Base-by-base conservation (phyloP, 2,888 invertebrate genomes). In the Polia nebulosa region DNA sequence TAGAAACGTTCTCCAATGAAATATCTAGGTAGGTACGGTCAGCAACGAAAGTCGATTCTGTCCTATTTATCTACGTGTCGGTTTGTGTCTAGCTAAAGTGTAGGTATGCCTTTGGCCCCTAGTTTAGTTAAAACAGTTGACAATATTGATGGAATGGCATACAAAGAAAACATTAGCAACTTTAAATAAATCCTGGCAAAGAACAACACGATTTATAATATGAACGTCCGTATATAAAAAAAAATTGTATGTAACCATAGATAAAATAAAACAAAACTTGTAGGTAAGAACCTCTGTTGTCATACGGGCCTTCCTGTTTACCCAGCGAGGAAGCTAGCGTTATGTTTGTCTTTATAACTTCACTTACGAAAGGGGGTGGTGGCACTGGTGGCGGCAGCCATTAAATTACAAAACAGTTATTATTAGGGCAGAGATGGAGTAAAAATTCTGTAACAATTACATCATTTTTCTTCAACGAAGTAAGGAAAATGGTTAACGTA, bases 251-350 rank as follows among this genome's bases (percentile, higher is more conserved):
- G 17, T 34, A 62, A 62, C 61, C 34, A 61, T 55, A 66, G 39
- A 58, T 17, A 55, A 61, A 61, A 67, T 47, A 53, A 45, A 60
- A 57, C 22, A 15, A 17, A 66, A 41, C 47, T 25, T 55, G 13
- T 36, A 66, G 39, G 17, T 59, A n/a, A 56, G 9, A 53, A 60
- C 34, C 49, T 64, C 57, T 72, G 56, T 76, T 67, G 72, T 61
- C 67, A 77, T 58, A 63, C 59, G 67, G 67, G 62, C 72, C 60
- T 67, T 64, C 68, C 78, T 77, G 77, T 77, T 77, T 77, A 58
- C 58, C 60, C 58, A 61, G 13, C 41, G 25, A 65, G 63, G 73
- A 61, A 68, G 64, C 57, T 51, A 67, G 73, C 78, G 49, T 73
- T 55, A 72, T 67, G 60, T 72, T 77, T 77, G 67, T 61, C 58